Base-by-base conservation (phyloP, 2,888 invertebrate genomes). In the Rhopalosiphum nymphaeae region DNA sequence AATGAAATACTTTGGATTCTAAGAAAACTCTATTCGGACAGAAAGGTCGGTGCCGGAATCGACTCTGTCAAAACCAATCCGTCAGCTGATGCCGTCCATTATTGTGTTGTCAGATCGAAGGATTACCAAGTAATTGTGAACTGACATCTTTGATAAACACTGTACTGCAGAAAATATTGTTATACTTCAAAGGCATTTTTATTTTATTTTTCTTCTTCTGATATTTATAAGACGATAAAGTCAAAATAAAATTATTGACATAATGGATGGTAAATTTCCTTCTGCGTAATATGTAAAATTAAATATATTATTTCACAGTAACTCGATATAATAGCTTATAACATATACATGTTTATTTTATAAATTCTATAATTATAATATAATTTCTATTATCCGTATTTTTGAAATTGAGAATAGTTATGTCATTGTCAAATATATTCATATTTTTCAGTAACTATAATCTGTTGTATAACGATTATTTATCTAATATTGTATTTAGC, bases 11-110 rank as follows among this genome's bases (percentile, higher is more conserved):
- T 57, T 29, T 26, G 44, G 61, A 29, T 26, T n/a, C 29, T 13
- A 89, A 89, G 89, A 57, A 89, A 61, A 44, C 89, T 26, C 29
- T 7, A 44, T 89, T 89, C 29, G 57, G 57, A 44, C 3, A 9
- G 61, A 44, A 89, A 89, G 29, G 89, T 89, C 44, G 26, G 13
- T 42, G 57, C 29, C 36, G 89, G 89, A 89, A 89, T 57, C 29
- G 42, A 42, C 56, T 89, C 57, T 26, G 57, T 57, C 57, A 42
- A 57, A 61, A 61, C 42, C 89, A 44, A 61, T 89, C 57, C 42
- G 57, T 89, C 57, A 44, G 36, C 29, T 21, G 42, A 61, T 89
- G 61, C 57, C 26, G 16, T 61, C 44, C 57, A 61, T 89, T 89
- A 89, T 89, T 42, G 13, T 44, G 29, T 86, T 46, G 86, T 46